phyloP scores from a whole-genome alignment of 2,113 vertebrate species.

The Megaceryle torquata region DNA sequence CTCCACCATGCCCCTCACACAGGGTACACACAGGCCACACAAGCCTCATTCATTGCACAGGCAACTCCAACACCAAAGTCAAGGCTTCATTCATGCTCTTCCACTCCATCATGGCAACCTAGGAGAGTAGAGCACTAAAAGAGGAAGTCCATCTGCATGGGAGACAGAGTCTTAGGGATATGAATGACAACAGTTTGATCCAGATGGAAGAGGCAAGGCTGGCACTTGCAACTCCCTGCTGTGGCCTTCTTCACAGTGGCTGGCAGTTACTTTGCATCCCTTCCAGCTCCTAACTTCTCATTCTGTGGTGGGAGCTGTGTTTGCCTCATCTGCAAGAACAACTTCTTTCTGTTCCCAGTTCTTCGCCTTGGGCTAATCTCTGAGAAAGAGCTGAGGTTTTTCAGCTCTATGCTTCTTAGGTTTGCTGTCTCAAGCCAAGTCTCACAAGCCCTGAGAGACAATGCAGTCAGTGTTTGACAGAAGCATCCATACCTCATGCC shows the following conservation, averaged over 20 bases:
- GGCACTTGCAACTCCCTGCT: not conserved
- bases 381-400: slow-evolving; percentile 44
- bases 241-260: not conserved
- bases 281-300: not conserved
- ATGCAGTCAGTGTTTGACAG: slow-evolving; percentile 56
- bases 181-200: not conserved
- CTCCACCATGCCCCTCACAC: not conserved
- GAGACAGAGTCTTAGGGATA: not conserved
- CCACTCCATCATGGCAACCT: not conserved
- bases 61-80: not conserved
- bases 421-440: slow-evolving; percentile 35
- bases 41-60: not conserved
- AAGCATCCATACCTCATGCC: slow-evolving; percentile 9
- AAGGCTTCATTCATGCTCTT: not conserved
- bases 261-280: not conserved
- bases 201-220: not conserved
- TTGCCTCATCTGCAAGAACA: slow-evolving; percentile 24
- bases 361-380: not conserved
- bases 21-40: not conserved
- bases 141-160: not conserved
- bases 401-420: slow-evolving; percentile 39
- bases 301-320: not conserved
- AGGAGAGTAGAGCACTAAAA: not conserved
- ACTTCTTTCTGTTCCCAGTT: slow-evolving; percentile 23
- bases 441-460: slow-evolving; percentile 40